Base-by-base conservation (phyloP, 2,888 invertebrate species). In the Synergus laeviventris region DNA sequence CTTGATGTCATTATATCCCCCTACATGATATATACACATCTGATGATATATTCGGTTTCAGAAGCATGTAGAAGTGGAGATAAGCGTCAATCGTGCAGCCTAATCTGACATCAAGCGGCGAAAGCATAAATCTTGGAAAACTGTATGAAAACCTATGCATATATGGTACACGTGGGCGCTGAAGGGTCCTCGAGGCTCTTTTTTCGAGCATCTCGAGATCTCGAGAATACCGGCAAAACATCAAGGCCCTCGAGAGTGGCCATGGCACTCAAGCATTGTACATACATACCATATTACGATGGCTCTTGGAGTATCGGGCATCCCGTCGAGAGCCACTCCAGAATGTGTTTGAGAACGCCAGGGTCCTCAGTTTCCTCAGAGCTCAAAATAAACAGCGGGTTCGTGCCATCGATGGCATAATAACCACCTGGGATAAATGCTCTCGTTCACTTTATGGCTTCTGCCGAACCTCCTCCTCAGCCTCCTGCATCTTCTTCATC, bases 301-400 rank as follows among this genome's bases (percentile, higher is more conserved):
- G 84, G 84, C 80, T 84, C 87, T 86, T 81, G 80, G 79, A 84
- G 84, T 80, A 86, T 85, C 82, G 86, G 84, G 81, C 87, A 81
- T 86, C 86, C 88, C 87, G 87, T 84, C 74, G 86, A 87, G 88
- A 86, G 86, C 81, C 84, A 85, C 88, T 87, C 85, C 84, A 87
- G 82, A 77, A 82, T 83, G 79, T 84, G 85, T 86, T 86, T 84
- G 87, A 86, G 84, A 77, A 78, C 74, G 77, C 54, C 76, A 39
- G 60, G 73, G 64, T 70, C 77, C 73, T 80, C 73, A 59, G 76
- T 78, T 81, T 80, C 78, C 79, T 64, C 74, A 42, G 74, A 77
- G 42, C 75, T 74, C 73, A 61, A 74, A 78, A 78, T 76, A 75
- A 76, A 74, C 73, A 60, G 12, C 73, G 66, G 82, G 81, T 81